Conservation (phyloP, 2,888 invertebrate species). For the Sarcophaga caerulescens region DNA sequence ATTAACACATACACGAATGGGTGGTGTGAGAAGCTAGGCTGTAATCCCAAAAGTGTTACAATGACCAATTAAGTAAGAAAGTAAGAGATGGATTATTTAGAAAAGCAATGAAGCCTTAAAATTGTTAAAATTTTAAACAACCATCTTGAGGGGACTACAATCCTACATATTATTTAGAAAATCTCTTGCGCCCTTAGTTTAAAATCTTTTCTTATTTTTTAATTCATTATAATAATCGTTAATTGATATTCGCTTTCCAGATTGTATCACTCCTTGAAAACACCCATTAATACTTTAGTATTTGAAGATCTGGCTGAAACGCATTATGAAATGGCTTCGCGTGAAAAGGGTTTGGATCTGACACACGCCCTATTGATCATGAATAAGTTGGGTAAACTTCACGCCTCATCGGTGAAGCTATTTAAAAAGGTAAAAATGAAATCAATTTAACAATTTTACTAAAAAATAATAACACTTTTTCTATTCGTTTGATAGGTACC, state of each 20-base stretch:
- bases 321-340: slow-evolving; percentile 82
- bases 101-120: no score
- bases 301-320: slow-evolving; percentile 80
- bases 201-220: no score
- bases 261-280: slow-evolving; percentile 73
- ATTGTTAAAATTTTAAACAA: no score
- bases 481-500: slow-evolving; percentile 41
- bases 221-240: not conserved
- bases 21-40: no score
- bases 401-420: slow-evolving; percentile 82
- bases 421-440: slow-evolving; percentile 81
- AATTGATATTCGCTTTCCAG: slow-evolving; percentile 65
- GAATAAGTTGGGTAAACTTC: slow-evolving; percentile 82
- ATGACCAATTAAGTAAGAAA: no score
- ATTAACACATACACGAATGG: no score
- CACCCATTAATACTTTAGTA: slow-evolving; percentile 74
- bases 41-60: no score
- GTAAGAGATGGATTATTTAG: no score
- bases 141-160: no score
- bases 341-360: slow-evolving; percentile 82
- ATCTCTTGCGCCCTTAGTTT: no score
- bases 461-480: not conserved
- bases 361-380: slow-evolving; percentile 82
- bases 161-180: no score
- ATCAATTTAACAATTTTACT: not conserved